Base-by-base conservation (phyloP, 2,113 vertebrate species). In the Menura novaehollandiae region DNA sequence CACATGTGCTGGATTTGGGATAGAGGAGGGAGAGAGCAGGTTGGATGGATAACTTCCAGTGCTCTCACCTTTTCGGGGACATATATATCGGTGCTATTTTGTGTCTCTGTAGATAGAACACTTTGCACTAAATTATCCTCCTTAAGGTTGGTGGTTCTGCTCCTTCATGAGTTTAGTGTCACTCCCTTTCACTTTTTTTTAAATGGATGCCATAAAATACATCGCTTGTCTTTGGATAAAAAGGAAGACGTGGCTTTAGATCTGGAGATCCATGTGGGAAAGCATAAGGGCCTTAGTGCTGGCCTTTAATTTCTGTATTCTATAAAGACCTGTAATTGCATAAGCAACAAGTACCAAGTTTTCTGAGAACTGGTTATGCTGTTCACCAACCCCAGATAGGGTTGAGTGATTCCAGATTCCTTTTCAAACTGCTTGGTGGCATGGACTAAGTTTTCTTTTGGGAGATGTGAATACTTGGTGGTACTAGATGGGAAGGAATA, bases 181-280 rank as follows among this genome's bases (percentile, higher is more conserved):
- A 11, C 26, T 67, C 47, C 13, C 9, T 27, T 27, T 5, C 1
- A 0, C 6, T 41, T 33, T n/a, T 19, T 32, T 56, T 32, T 3
- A 6, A 68, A 66, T 49, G 27, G 14, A 3, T 71, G 6, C 53
- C 19, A 11, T 47, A 11, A 68, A 75, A 7, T 26, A 7, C 1
- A 11, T 18, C 11, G 9, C 26, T 63, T 39, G 35, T 66, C 46
- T 58, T 35, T 68, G 46, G 44, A 35, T 79, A 15, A 56, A 75
- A 72, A 37, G 15, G 27, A 71, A 62, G 20, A 33, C 1, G 0
- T 11, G 9, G 63, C 11, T 73, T 88, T 8, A 19, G 49, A 68
- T 56, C 46, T 35, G 6, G 32, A 27, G 15, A 59, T 63, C 46
- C 32, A 2, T 17, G 24, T 5, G 2, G 79, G 82, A 90, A 74